Conservation (phyloP, 2,113 vertebrate species). For the Grus americana region DNA sequence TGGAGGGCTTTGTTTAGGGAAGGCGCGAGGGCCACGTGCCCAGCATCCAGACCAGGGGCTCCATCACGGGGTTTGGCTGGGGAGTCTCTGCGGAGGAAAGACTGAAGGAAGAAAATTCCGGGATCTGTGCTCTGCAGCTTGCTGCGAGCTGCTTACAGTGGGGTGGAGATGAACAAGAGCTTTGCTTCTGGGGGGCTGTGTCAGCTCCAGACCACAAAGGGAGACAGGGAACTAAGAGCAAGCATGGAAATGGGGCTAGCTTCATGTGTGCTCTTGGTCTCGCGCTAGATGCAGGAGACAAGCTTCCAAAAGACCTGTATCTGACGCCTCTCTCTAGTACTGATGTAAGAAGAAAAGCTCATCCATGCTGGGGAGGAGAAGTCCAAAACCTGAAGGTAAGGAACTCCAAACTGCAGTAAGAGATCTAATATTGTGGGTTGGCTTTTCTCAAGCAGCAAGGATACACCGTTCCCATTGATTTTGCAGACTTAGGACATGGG, state of each 20-base stretch:
- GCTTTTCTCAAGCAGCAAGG: background rate
- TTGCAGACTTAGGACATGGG: background rate
- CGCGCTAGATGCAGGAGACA: background rate
- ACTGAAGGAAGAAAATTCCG: background rate
- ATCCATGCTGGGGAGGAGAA: background rate
- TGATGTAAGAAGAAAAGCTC: background rate
- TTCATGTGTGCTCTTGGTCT: background rate
- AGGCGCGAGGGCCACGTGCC: constrained; percentile 89
- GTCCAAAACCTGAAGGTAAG: background rate
- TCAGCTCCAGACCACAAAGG: background rate
- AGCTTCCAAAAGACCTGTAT: background rate
- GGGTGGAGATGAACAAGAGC: background rate
- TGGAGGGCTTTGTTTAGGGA: constrained; percentile 84
- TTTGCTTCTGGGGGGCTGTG: too few relatives aligned
- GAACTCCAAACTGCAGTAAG: background rate
- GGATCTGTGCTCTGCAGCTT: background rate
- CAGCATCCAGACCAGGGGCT: constrained; percentile 92
- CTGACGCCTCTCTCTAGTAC: background rate
- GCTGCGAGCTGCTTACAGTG: background rate
- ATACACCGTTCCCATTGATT: background rate
- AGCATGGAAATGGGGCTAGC: background rate
- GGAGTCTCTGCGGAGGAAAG: constrained; percentile 66
- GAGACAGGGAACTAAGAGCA: background rate
- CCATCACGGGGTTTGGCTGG: constrained; percentile 82
- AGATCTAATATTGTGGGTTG: background rate